Percentiles rank a stretch among this genome's conserved stretches.
Conservation (phyloP, 2,888 invertebrate genomes). For the Brachypalpus laphriformis region DNA sequence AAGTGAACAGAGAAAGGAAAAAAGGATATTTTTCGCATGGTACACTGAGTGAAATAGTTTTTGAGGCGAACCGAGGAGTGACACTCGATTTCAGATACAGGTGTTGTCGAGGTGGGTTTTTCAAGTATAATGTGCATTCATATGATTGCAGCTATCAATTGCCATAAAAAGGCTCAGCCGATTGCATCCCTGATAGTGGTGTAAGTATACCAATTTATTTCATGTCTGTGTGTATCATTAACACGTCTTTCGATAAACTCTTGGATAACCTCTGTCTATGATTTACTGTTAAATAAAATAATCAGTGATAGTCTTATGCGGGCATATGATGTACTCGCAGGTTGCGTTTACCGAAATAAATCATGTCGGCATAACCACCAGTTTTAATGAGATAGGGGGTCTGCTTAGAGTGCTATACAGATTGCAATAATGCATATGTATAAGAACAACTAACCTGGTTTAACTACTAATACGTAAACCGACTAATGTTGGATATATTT, state of each 20-base stretch:
- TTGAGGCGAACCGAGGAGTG: not conserved
- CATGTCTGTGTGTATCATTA: not conserved
- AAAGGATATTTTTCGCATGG: slow-evolving; percentile 14
- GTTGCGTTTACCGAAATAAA: not conserved
- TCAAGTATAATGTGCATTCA: not conserved
- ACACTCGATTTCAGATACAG: not conserved
- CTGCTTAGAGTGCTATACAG: no score
- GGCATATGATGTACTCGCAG: not conserved
- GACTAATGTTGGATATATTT: no score
- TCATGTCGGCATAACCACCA: no score
- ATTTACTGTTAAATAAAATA: not conserved
- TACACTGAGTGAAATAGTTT: not conserved
- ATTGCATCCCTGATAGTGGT: no score
- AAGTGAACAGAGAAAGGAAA: not conserved
- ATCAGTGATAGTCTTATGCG: not conserved
- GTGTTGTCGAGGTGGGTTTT: slow-evolving; percentile 32
- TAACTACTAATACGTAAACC: no score
- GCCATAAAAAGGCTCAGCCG: no score
- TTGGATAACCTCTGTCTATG: not conserved
- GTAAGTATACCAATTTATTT: no score
- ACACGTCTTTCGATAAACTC: not conserved
- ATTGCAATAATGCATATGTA: no score
- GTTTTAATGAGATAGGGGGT: no score
- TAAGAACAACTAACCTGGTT: no score
- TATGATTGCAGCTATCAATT: no score